These are phyloP conservation scores for Archips crataeganus DNA, from an alignment of 2,888 invertebrate genomes.

Conservation along the genomic window DNA sequence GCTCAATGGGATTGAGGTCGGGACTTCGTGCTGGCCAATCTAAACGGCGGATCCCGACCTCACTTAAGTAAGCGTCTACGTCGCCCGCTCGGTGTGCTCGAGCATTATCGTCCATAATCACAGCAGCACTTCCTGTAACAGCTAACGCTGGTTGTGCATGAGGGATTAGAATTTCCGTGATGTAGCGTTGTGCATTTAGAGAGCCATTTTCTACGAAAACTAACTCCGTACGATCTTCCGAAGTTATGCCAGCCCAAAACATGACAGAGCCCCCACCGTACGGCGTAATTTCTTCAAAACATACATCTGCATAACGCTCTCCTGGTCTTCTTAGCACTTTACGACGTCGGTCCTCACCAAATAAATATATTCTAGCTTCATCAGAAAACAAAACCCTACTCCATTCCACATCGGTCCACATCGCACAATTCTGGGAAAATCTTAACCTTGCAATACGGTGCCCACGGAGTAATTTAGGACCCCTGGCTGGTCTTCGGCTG, in stretches of 20 bases:
- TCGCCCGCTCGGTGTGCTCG: slow-evolving; percentile 13
- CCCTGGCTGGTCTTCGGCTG: not conserved
- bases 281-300: slow-evolving; percentile 41
- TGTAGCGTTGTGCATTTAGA: slow-evolving; percentile 27
- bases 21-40: not conserved
- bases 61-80: not conserved
- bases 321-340: slow-evolving; percentile 42
- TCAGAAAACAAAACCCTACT: slow-evolving; percentile 37
- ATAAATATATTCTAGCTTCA: slow-evolving; percentile 43
- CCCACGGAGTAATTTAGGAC: slow-evolving; percentile 42
- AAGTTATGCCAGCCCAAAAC: slow-evolving; percentile 37
- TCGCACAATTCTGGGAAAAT: slow-evolving; percentile 41
- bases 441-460: slow-evolving; percentile 39
- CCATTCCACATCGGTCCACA: slow-evolving; percentile 44
- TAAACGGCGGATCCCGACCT: not conserved
- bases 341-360: slow-evolving; percentile 41
- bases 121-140: slow-evolving; percentile 13
- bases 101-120: slow-evolving; percentile 25
- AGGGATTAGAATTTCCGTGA: too few relatives aligned
- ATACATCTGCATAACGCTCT: slow-evolving; percentile 44
- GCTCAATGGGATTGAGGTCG: slow-evolving; percentile 1
- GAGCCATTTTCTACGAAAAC: slow-evolving; percentile 26
- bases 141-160: too few relatives aligned
- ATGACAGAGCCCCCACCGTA: slow-evolving; percentile 42
- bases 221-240: slow-evolving; percentile 37